Percentiles rank a stretch among this genome's conserved stretches.
Conservation (phyloP, 1,140 invertebrate genomes). For the Andricus grossulariae region DNA sequence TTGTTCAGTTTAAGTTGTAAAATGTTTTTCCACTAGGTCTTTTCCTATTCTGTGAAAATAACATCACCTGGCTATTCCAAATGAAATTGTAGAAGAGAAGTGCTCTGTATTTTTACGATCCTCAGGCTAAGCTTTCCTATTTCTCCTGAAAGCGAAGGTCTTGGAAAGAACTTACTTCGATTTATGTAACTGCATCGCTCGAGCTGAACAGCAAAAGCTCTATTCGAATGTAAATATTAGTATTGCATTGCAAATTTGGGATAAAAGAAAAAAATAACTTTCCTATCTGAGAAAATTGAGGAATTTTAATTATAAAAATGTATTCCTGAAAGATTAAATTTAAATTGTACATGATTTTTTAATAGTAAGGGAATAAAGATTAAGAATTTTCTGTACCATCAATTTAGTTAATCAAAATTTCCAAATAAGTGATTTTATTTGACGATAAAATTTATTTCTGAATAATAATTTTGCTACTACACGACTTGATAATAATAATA, state of each 20-base stretch:
- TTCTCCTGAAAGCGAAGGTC: background rate
- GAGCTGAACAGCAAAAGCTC: background rate
- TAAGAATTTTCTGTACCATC: too few relatives aligned
- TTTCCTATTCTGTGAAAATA: background rate
- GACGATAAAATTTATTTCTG: too few relatives aligned
- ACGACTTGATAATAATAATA: too few relatives aligned
- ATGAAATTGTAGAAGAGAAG: background rate
- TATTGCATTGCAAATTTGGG: background rate
- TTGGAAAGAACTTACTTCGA: constrained; percentile 7
- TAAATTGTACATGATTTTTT: too few relatives aligned
- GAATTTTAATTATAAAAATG: too few relatives aligned
- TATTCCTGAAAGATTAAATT: too few relatives aligned
- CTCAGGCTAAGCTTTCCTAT: background rate
- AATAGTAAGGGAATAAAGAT: too few relatives aligned
- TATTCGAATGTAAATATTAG: constrained; percentile 17
- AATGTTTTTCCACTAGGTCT: background rate
- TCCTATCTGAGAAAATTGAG: too few relatives aligned
- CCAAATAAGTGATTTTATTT: too few relatives aligned
- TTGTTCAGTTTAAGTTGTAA: background rate
- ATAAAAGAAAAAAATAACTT: too few relatives aligned
- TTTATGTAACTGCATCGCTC: background rate
- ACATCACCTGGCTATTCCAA: background rate
- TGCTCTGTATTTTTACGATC: background rate
- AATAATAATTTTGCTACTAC: too few relatives aligned
- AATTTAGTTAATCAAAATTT: too few relatives aligned